These are phyloP conservation scores for Lasiurus cinereus DNA, from an alignment of 2,113 vertebrate species.

Conservation along the genomic window DNA sequence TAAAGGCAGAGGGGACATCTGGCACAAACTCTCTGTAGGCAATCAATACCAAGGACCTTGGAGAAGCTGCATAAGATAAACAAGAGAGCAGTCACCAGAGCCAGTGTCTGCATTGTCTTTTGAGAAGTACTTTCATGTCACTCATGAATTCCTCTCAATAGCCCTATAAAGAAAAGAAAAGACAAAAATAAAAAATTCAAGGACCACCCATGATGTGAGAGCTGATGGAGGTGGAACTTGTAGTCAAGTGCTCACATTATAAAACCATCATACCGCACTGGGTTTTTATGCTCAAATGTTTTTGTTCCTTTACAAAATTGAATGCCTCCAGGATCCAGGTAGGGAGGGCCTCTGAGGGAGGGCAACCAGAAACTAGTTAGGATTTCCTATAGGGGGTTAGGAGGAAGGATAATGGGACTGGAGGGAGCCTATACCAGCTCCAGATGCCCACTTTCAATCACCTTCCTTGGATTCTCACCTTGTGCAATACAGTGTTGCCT, in stretches of 20 bases:
- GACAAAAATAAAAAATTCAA: background rate
- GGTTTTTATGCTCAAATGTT: background rate
- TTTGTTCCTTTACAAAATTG: background rate
- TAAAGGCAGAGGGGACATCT: background rate
- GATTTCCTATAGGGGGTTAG: background rate
- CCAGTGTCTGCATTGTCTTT: background rate
- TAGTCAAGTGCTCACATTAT: background rate
- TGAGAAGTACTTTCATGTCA: background rate
- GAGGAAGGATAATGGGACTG: fast-evolving
- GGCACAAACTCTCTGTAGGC: background rate
- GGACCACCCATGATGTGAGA: background rate
- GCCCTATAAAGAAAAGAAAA: background rate
- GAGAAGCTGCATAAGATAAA: background rate
- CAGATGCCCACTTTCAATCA: too few relatives aligned
- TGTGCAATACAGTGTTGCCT: background rate
- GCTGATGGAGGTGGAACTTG: background rate
- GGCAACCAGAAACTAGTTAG: background rate
- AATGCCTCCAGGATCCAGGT: background rate
- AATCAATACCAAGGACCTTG: too few relatives aligned
- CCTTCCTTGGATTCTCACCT: background rate
- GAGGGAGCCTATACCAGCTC: background rate
- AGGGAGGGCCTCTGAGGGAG: background rate
- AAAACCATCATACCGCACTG: background rate
- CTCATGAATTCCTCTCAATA: background rate
- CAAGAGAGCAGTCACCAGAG: background rate